Evolutionary conservation across 2,888 invertebrate species (phyloP), one percentile per base, ranked within the genome.

Genomic region (Troglohyphantes excavatus): DNA sequence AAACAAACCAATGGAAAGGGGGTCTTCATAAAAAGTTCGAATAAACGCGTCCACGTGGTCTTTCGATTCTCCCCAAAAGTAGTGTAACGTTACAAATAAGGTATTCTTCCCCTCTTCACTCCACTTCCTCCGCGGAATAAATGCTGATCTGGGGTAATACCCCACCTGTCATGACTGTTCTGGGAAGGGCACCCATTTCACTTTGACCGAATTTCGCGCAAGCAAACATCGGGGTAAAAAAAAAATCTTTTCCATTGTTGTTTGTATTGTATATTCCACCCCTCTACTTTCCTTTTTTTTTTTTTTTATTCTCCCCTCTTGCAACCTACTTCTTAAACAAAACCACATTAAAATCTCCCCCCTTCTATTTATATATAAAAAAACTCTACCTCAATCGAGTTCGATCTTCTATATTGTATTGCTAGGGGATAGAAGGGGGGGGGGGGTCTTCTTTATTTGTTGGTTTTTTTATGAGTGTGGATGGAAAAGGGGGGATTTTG

Each of bases 311-410:
- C 26, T 46, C 46, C 19, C 63, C 33, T 33, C 17, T 78, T 39
- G n/a, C 81, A 81, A 81, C 81, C 81, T 81, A 81, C 53, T 67
- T 81, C 23, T 81, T 70, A 81, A 81, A 81, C 81, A 81, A 79
- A 70, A n/a, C 53, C 7, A n/a, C 53, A 5, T 53, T 29, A 61
- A 75, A 53, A 19, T 21, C 27, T 17, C 61, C 29, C 33, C 63
- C 63, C 78, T 63, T 78, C 29, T 63, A 65, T 65, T 63, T 63
- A n/a, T n/a, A n/a, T n/a, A n/a, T n/a, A 39, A 39, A 13, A 39
- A 39, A 39, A n/a, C n/a, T n/a, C n/a, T n/a, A n/a, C n/a, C n/a
- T n/a, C n/a, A n/a, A n/a, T n/a, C 61, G 5, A 9, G 33, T 3
- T 33, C 33, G 33, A 33, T n/a, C 53, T n/a, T 17, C 5, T n/a